Percentiles rank a stretch among this genome's conserved stretches.
Conservation (phyloP, 2,888 invertebrate genomes). For the Ophion ellenae region DNA sequence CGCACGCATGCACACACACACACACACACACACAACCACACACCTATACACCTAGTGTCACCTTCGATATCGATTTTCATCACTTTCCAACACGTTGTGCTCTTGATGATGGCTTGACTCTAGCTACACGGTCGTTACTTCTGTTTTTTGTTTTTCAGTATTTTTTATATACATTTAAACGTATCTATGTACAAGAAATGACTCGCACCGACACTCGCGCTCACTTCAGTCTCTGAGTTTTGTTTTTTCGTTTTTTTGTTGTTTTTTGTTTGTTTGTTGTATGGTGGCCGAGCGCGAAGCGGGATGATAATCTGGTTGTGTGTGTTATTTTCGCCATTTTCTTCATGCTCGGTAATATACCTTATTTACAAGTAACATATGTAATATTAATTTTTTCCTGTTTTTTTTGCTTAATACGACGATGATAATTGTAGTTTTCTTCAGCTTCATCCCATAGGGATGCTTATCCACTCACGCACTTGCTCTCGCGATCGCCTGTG, state of each 20-base stretch:
- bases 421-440: slow-evolving; percentile 76
- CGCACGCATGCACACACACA: not conserved
- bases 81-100: slow-evolving; percentile 61
- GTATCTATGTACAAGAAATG: slow-evolving; percentile 83
- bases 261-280: slow-evolving; percentile 18
- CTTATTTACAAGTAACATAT: slow-evolving; percentile 82
- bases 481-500: slow-evolving; percentile 29
- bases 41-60: slow-evolving; percentile 23
- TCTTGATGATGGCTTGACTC: slow-evolving; percentile 71
- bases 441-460: slow-evolving; percentile 42
- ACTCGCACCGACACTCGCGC: slow-evolving; percentile 81
- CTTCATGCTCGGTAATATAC: slow-evolving; percentile 76
- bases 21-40: not conserved
- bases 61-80: slow-evolving; percentile 31
- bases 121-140: slow-evolving; percentile 51
- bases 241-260: slow-evolving; percentile 32
- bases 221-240: slow-evolving; percentile 79
- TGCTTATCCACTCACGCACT: slow-evolving; percentile 25
- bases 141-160: slow-evolving; percentile 63
- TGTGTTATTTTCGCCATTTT: slow-evolving; percentile 19
- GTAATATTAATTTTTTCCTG: slow-evolving; percentile 39
- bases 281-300: slow-evolving; percentile 72
- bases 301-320: slow-evolving; percentile 73
- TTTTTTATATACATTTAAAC: slow-evolving; percentile 82
- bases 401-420: slow-evolving; percentile 76